phyloP scores from a whole-genome alignment of 2,888 invertebrate genomes.

The Meiosimyza decipiens region DNA sequence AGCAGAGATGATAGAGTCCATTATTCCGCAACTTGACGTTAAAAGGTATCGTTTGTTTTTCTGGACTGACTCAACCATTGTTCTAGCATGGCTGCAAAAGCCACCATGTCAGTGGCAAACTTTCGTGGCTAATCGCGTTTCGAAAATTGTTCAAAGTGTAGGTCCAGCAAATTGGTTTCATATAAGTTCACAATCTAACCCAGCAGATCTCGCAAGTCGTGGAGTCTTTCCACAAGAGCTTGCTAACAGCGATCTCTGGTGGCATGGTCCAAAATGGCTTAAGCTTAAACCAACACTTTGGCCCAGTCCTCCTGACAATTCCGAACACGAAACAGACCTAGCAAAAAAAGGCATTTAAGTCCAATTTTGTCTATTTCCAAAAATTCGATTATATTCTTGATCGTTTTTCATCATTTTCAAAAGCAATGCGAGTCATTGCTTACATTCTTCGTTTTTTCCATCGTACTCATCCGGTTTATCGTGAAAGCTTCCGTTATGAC shows the following conservation, averaged over 20 bases:
- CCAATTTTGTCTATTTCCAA: slow-evolving; percentile 1
- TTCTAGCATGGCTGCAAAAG: slow-evolving; percentile 17
- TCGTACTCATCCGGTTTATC: background rate
- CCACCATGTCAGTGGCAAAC: slow-evolving; percentile 18
- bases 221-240: slow-evolving; percentile 1
- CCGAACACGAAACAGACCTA: background rate
- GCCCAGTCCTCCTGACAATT: background rate
- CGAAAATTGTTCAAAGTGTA: slow-evolving; percentile 14
- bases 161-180: background rate
- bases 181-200: background rate
- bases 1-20: no score
- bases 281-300: background rate
- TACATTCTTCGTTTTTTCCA: slow-evolving; percentile 30
- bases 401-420: slow-evolving; percentile 19
- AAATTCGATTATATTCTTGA: background rate
- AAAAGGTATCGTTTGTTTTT: no score
- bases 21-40: no score
- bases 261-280: slow-evolving; percentile 13
- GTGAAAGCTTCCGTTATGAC: background rate
- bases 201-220: background rate
- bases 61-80: background rate
- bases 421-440: slow-evolving; percentile 26
- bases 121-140: slow-evolving; percentile 22
- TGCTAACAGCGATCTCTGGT: background rate
- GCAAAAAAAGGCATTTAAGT: background rate